Conservation (phyloP, 2,888 invertebrate genomes). For the Chorisops tibialis region DNA sequence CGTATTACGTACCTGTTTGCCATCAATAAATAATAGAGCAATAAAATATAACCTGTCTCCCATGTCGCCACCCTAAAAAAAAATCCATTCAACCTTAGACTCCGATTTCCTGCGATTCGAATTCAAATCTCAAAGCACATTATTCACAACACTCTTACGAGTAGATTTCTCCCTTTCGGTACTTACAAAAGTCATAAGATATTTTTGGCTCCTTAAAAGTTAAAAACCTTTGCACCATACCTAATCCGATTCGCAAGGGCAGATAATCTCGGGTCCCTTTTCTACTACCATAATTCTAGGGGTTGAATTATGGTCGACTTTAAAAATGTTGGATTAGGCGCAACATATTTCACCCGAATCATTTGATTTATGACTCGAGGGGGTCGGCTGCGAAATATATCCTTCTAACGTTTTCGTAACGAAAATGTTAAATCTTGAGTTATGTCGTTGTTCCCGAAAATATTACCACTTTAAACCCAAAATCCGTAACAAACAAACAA, state of each 20-base stretch:
- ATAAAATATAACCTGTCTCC: slow-evolving; percentile 8
- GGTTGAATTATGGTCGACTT: slow-evolving; percentile 24
- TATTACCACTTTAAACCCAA: slow-evolving; percentile 20
- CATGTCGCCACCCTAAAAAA: slow-evolving; percentile 5
- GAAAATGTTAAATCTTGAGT: slow-evolving; percentile 32
- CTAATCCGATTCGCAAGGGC: slow-evolving; percentile 15
- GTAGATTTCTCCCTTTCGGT: neutral
- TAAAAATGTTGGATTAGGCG: slow-evolving; percentile 17
- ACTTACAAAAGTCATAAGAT: slow-evolving; percentile 18
- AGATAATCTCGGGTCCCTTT: slow-evolving; percentile 12
- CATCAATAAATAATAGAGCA: neutral
- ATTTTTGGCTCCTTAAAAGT: slow-evolving; percentile 19
- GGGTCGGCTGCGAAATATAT: neutral
- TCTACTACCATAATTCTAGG: neutral
- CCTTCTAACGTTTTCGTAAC: neutral
- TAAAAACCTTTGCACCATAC: slow-evolving; percentile 5
- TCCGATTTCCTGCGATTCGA: slow-evolving; percentile 5
- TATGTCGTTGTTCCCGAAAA: slow-evolving; percentile 19
- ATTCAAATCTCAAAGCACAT: slow-evolving; percentile 20
- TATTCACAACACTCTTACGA: neutral
- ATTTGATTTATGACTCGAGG: slow-evolving; percentile 11
- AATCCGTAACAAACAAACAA: neutral
- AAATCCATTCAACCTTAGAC: neutral
- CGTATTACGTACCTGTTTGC: slow-evolving; percentile 17
- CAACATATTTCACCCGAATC: slow-evolving; percentile 24